Conservation (phyloP, 2,113 vertebrate genomes). For the Platycercus adscitus region DNA sequence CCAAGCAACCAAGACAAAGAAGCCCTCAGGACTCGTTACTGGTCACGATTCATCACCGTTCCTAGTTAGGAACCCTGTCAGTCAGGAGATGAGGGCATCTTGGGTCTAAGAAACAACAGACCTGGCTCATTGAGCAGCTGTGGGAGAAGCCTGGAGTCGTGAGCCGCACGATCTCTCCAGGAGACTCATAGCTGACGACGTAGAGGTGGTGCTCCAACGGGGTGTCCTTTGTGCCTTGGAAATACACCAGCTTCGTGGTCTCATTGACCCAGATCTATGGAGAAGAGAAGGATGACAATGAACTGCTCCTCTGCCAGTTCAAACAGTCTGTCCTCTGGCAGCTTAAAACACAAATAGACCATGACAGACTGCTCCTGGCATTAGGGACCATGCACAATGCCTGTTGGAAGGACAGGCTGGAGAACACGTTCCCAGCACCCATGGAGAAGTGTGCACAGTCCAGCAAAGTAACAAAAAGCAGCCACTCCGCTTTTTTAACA, state of each 20-base stretch:
- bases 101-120: slow-evolving; percentile 1
- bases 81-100: neutral
- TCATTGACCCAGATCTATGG: slow-evolving; percentile 95
- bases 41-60: neutral
- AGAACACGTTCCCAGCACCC: neutral
- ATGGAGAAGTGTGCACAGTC: fast-evolving
- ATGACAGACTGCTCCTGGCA: neutral
- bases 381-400: neutral
- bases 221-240: slow-evolving; percentile 95
- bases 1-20: neutral
- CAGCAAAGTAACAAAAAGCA: fast-evolving
- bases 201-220: slow-evolving; percentile 96
- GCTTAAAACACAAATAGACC: neutral
- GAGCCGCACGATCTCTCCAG: slow-evolving; percentile 88
- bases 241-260: slow-evolving; percentile 90
- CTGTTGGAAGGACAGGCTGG: neutral
- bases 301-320: neutral
- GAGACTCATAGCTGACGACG: slow-evolving; percentile 88
- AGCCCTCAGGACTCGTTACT: neutral
- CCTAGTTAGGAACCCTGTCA: neutral
- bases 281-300: neutral
- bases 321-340: neutral
- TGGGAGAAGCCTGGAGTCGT: slow-evolving; percentile 94
- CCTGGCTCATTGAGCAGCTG: slow-evolving; percentile 97
- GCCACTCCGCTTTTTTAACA: neutral